Base-by-base conservation (phyloP, 1,140 invertebrate genomes). In the Macrostomum lignano region DNA sequence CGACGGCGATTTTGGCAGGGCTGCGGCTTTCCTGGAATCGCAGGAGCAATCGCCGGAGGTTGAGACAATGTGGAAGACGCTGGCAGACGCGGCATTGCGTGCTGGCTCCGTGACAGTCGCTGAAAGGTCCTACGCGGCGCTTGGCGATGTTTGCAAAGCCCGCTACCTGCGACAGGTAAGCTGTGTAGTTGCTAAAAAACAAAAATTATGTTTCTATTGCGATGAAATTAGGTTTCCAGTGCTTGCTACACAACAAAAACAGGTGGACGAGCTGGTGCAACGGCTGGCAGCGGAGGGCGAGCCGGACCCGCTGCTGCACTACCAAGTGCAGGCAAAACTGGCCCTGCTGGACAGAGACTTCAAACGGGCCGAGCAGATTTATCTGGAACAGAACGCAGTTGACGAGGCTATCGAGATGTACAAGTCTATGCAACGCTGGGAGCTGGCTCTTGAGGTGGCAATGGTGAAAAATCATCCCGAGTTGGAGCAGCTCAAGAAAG, bases 21-120 rank as follows among this genome's bases (percentile, higher is more conserved):
- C 86, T 13, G 68, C 88, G 1, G 54, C 71, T 22, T 96, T 86
- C 46, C 56, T 96, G 24, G 82, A 93, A 48, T 69, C 70, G 1
- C 62, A 81, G 14, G 69, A 63, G 19, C 47, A 54, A 42, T 53
- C 52, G 9, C 64, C 32, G 0, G 77, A 88, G 41, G 70, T 78
- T 0, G 73, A 81, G 44, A 70, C 73, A 1, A 81, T 98, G 71
- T 98, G 88, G 88, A 70, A 74, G 36, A 79, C 78, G 37, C 60
- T 98, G 3, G 77, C 76, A 0, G 68, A 70, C 36, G 70, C 82
- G 26, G 63, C 69, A 54, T 67, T 52, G 58, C 78, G 72, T 46
- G 54, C 54, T 33, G 55, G 58, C 32, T 62, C 67, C 41, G 49
- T 75, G 10, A 46, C 62, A 23, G 66, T 82, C 21, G 74, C 79